A percentile compares a stretch with the other conserved stretches of the same genome.
phyloP scores from a whole-genome alignment of 2,113 vertebrate species.

The Caranx ignobilis region DNA sequence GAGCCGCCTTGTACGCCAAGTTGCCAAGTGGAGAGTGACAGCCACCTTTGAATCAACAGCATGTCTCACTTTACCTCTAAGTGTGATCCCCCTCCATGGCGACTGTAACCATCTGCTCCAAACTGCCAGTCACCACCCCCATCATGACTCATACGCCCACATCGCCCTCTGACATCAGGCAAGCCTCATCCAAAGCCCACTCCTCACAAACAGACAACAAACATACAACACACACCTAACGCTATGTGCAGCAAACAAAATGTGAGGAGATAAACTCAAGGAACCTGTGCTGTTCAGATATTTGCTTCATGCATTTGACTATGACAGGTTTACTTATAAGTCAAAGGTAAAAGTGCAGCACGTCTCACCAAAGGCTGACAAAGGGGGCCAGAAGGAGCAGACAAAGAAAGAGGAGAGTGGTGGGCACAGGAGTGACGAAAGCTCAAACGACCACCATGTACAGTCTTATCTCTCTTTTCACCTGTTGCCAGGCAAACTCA shows the following conservation, averaged over 20 bases:
- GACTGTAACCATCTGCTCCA: conserved; percentile 53
- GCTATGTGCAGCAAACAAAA: not conserved
- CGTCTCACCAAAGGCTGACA: conserved; percentile 39
- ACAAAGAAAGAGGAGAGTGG: not conserved
- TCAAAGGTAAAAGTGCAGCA: conserved; percentile 58
- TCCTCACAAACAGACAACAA: conserved; percentile 14
- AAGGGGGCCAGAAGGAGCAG: not conserved
- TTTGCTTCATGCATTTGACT: conserved; percentile 73
- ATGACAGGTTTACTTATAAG: conserved; percentile 65
- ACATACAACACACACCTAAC: not conserved
- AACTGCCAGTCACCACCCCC: conserved; percentile 16
- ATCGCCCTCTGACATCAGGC: conserved; percentile 49
- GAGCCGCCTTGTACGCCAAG: not conserved
- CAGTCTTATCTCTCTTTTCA: conserved; percentile 63
- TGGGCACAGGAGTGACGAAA: conserved; percentile 8
- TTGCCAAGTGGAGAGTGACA: conserved; percentile 4
- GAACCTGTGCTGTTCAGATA: conserved; percentile 16
- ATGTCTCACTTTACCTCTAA: conserved; percentile 21
- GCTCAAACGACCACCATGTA: conserved; percentile 40
- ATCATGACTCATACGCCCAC: conserved; percentile 59
- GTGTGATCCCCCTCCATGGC: not conserved
- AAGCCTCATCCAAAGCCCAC: conserved; percentile 30
- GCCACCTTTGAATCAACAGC: conserved; percentile 35
- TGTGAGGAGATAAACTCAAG: not conserved
- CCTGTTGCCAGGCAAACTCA: conserved; percentile 78